Conservation (phyloP, 1,140 invertebrate species). For the Eumaeus atala region DNA sequence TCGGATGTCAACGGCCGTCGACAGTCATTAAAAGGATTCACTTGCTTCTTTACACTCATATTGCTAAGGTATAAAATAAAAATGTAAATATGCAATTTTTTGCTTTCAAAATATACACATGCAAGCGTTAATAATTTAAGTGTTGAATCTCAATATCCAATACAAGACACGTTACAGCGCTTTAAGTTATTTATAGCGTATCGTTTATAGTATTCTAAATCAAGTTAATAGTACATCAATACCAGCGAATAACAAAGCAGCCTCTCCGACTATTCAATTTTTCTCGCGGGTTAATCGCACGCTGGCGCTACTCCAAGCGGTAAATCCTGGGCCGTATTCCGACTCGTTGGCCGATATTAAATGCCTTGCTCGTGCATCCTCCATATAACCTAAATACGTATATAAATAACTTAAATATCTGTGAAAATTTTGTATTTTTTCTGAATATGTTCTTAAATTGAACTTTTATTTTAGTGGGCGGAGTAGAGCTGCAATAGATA, state of each 20-base stretch:
- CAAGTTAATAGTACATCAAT: conserved; percentile 7
- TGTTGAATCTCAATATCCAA: too few relatives aligned
- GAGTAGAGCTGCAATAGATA: too few relatives aligned
- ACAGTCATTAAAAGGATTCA: too few relatives aligned
- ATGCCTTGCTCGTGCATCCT: conserved; percentile 4
- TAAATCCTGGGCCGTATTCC: conserved; percentile 19
- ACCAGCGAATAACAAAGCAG: conserved; percentile 8
- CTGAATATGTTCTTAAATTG: too few relatives aligned
- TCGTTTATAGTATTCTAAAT: conserved; percentile 6
- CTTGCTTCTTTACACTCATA: too few relatives aligned
- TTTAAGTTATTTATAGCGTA: not conserved
- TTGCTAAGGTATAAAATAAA: too few relatives aligned
- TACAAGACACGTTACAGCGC: not conserved
- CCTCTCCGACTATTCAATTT: conserved; percentile 19
- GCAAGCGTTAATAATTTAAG: too few relatives aligned
- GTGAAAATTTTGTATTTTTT: too few relatives aligned
- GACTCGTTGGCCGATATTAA: conserved; percentile 21
- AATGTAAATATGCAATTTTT: too few relatives aligned
- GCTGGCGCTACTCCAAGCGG: conserved; percentile 21
- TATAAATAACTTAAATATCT: conserved; percentile 1
- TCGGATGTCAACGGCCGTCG: too few relatives aligned
- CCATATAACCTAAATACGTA: conserved; percentile 1
- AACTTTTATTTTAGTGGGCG: too few relatives aligned
- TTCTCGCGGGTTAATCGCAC: conserved; percentile 23
- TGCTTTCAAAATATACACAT: too few relatives aligned